Evolutionary conservation across 2,888 invertebrate species (phyloP).

Genomic region (Cynaeus angustus): DNA sequence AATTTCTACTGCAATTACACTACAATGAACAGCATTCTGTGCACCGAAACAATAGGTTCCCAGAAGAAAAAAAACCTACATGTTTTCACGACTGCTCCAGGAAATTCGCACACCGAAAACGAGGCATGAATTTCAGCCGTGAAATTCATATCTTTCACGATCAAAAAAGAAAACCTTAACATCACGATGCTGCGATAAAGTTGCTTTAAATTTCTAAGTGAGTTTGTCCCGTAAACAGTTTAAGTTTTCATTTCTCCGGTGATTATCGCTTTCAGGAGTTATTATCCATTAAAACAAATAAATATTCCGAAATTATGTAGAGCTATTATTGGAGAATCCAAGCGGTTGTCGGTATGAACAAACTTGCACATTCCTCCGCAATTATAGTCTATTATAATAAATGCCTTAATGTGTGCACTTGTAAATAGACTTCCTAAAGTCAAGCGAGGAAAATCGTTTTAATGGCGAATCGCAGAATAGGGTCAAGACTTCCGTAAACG

Average conservation of each 20-base stretch:
- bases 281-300: slow-evolving; percentile 13
- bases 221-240: neutral
- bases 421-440: slow-evolving; percentile 6
- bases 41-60: slow-evolving; percentile 3
- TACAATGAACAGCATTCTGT: neutral
- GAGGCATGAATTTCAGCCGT: slow-evolving; percentile 3
- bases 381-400: slow-evolving; percentile 23
- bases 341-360: slow-evolving; percentile 6
- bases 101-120: slow-evolving; percentile 13
- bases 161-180: slow-evolving; percentile 6
- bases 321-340: neutral
- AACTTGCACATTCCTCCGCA: slow-evolving; percentile 22
- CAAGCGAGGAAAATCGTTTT: slow-evolving; percentile 12
- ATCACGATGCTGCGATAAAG: slow-evolving; percentile 1
- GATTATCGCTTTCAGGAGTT: slow-evolving; percentile 4
- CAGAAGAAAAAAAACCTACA: neutral
- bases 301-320: slow-evolving; percentile 18
- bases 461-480: slow-evolving; percentile 15
- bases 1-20: neutral
- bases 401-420: slow-evolving; percentile 9
- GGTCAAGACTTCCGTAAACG: slow-evolving; percentile 42
- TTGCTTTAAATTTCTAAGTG: slow-evolving; percentile 3
- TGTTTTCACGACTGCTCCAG: slow-evolving; percentile 7
- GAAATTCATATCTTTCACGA: slow-evolving; percentile 11
- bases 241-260: neutral